Evolutionary conservation across 2,113 vertebrate species (phyloP).

Genomic region (Rhea pennata): DNA sequence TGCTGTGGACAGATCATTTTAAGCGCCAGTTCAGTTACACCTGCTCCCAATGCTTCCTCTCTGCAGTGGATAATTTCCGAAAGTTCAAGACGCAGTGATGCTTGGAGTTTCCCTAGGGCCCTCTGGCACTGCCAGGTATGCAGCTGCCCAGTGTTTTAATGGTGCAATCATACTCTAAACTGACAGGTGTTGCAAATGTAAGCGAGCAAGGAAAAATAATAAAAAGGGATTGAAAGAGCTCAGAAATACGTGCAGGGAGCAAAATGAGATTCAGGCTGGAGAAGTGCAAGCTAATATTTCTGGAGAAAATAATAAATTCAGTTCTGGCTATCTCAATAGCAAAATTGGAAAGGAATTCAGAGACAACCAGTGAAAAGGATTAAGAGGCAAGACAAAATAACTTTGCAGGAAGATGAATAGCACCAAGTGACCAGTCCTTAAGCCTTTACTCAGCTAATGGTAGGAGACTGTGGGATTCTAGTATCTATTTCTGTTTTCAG

Average conservation of each 20-base stretch:
- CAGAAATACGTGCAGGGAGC: background rate
- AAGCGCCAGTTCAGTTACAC: background rate
- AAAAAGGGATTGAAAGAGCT: slow-evolving; percentile 54
- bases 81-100: background rate
- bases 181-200: slow-evolving; percentile 7
- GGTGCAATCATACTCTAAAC: background rate
- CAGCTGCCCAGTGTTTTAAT: slow-evolving; percentile 23
- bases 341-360: slow-evolving; percentile 36
- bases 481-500: background rate
- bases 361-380: background rate
- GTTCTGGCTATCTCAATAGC: background rate
- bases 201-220: slow-evolving; percentile 32
- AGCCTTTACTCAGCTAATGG: background rate
- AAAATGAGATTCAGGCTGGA: slow-evolving; percentile 51
- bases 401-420: background rate
- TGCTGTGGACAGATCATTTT: background rate
- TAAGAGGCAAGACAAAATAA: background rate
- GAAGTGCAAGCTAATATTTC: slow-evolving; percentile 24
- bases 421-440: background rate
- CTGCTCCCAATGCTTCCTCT: background rate
- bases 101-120: background rate
- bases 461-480: background rate
- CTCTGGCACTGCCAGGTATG: background rate
- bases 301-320: slow-evolving; percentile 44
- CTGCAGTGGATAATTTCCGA: background rate